These are phyloP conservation scores for Cichladusa arquata DNA, from an alignment of 2,113 vertebrate species.

Conservation along the genomic window DNA sequence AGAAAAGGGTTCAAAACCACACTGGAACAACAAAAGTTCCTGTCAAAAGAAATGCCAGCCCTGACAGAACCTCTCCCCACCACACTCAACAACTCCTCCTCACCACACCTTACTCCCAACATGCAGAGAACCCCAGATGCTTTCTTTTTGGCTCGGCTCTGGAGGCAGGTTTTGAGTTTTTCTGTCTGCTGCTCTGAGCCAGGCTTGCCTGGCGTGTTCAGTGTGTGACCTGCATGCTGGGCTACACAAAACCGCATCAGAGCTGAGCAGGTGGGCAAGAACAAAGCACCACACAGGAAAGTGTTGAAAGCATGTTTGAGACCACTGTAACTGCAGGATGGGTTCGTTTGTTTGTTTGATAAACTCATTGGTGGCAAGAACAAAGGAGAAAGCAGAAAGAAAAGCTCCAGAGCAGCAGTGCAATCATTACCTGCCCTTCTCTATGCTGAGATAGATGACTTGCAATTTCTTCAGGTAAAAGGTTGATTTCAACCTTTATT, in stretches of 20 bases:
- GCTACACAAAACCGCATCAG: background rate
- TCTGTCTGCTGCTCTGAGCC: background rate
- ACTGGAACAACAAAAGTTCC: too few species aligned
- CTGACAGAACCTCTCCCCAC: too few species aligned
- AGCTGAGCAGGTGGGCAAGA: background rate
- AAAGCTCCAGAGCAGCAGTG: background rate
- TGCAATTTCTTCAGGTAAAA: background rate
- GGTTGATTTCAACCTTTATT: background rate
- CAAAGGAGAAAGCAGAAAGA: background rate
- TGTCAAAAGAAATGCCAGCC: too few species aligned
- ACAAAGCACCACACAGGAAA: background rate
- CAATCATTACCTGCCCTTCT: background rate
- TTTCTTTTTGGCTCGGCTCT: background rate
- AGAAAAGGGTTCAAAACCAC: too few species aligned
- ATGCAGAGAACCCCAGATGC: background rate
- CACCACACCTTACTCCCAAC: too few species aligned
- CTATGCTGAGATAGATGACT: background rate
- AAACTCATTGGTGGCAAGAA: background rate
- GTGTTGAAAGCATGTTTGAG: background rate
- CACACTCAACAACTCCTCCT: too few species aligned
- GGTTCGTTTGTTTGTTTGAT: background rate
- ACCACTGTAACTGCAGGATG: background rate
- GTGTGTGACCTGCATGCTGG: background rate
- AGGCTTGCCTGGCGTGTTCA: background rate
- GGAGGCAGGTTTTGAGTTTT: background rate